Base-by-base conservation (phyloP, 2,797 vertebrate genomes). In the Danio aesculapii region DNA sequence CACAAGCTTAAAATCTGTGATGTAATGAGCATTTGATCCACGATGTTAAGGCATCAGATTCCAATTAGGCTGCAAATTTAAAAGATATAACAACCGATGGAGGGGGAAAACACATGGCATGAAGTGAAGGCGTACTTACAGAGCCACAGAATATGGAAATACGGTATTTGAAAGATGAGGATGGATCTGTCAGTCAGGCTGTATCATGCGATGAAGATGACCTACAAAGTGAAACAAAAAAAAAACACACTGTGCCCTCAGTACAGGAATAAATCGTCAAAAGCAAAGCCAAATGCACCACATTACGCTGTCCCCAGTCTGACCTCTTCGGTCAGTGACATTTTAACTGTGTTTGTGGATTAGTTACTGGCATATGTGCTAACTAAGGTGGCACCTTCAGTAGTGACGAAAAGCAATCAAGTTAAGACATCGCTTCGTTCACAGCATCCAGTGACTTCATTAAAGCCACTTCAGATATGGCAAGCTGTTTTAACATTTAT, bases 141-240 rank as follows among this genome's bases (percentile, higher is more conserved):
- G 89, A 90, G 89, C 91, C 93, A 95, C 90, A 92, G 93, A 94
- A 93, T 96, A 95, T 95, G 95, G 95, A 95, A 97, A 96, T 94
- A 89, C 91, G 91, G 92, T 90, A 92, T 90, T 91, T 94, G 93
- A 91, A 91, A 92, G 95, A 95, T 85, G 95, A 94, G 90, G 96
- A 96, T 92, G 96, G 95, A 95, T 94, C 95, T 95, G 96, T 94
- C 88, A 92, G 91, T 93, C 95, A 95, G 94, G 92, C 94, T 96
- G 93, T 96, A 95, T 97, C 96, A 97, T 96, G 95, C 94, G 97
- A 97, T 93, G 96, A 96, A 92, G 96, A 94, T 96, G 95, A 97
- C 97, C 97, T 99, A 96, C 92, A 97, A 98, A 97, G 93, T 95
- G 95, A 83, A 94, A 97, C 93, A 86, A 81, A 81, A 77, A n/a